These are phyloP conservation scores for Australoheros scitulus DNA, from an alignment of 2,113 vertebrate species.

Conservation along the genomic window DNA sequence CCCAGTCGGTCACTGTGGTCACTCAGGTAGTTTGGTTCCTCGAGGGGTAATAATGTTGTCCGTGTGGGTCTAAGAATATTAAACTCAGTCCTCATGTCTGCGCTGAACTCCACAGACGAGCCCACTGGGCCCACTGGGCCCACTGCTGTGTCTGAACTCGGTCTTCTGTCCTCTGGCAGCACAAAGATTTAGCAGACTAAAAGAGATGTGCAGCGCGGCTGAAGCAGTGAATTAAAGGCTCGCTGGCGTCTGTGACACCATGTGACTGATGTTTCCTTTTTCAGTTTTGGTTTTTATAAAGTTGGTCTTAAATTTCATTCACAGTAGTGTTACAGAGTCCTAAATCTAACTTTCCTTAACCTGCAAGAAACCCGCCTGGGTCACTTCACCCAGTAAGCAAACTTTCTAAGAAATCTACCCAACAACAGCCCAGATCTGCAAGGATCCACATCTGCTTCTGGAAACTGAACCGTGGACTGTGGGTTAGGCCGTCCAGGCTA, in stretches of 20 bases:
- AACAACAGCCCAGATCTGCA: not conserved
- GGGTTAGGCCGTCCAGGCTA: not conserved
- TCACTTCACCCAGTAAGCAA: not conserved
- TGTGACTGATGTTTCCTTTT: not conserved
- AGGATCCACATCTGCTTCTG: not conserved
- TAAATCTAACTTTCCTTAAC: not conserved
- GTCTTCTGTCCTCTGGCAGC: not conserved
- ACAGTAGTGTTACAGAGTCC: not conserved
- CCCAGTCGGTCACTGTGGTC: too few relatives aligned
- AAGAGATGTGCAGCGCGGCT: too few relatives aligned
- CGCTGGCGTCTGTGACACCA: fast-evolving
- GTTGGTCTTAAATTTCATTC: not conserved
- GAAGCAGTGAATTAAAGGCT: too few relatives aligned
- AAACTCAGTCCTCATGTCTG: not conserved
- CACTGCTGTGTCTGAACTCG: not conserved
- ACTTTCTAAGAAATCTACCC: not conserved
- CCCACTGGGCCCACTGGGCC: too few relatives aligned
- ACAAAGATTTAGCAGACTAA: too few relatives aligned
- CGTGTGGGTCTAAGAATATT: not conserved
- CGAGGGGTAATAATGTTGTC: not conserved
- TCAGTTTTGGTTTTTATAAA: not conserved
- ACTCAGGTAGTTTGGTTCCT: not conserved
- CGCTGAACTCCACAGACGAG: not conserved
- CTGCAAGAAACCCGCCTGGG: not conserved
- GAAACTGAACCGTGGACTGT: not conserved